Evolutionary conservation across 1,140 invertebrate genomes (phyloP), one percentile per base, ranked within the genome.

Genomic region (Euwallacea fornicatus): DNA sequence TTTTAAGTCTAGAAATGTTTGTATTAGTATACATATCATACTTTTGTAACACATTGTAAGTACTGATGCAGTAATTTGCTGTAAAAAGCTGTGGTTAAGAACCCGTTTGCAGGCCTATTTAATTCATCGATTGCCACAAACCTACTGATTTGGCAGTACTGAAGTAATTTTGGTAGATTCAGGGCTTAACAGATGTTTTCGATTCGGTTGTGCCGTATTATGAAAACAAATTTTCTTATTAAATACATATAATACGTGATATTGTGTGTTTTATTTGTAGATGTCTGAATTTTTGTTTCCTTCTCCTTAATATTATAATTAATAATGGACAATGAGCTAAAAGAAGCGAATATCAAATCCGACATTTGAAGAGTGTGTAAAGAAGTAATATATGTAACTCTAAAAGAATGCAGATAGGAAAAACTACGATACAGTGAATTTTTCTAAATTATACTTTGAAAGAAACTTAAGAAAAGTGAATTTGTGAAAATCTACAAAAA

Each of bases 221-320:
- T 66, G 11, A 55, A 55, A 54, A 66, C 55, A 42, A 66, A 66
- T 66, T 66, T 64, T 66, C 50, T 55, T 66, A 66, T 66, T 66
- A 66, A 66, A 66, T 66, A 42, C 54, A 63, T 16, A 50, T 63
- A 56, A 66, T 66, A 42, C 44, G 64, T 55, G 50, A 66, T 15
- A 63, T 42, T 9, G 7, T 11, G 7, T 13, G 47, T 55, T 41
- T 66, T 66, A 9, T 55, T 63, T 63, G 21, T 4, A 4, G 21
- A 2, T 33, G 4, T 33, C 21, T 33, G 21, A 33, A 33, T 33
- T 33, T 33, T 4, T 4, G 1, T 33, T 33, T 33, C 21, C 21
- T 33, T 33, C 21, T 33, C 21, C 21, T 33, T 33, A 33, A 33
- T 33, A 33, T 33, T 33, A 33, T 33, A 33, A 33, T 33, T 33